A percentile compares a stretch with the other conserved stretches of the same genome.
Evolutionary conservation across 2,888 invertebrate species (phyloP).

Genomic region (Macrosoma leucophasiata): DNA sequence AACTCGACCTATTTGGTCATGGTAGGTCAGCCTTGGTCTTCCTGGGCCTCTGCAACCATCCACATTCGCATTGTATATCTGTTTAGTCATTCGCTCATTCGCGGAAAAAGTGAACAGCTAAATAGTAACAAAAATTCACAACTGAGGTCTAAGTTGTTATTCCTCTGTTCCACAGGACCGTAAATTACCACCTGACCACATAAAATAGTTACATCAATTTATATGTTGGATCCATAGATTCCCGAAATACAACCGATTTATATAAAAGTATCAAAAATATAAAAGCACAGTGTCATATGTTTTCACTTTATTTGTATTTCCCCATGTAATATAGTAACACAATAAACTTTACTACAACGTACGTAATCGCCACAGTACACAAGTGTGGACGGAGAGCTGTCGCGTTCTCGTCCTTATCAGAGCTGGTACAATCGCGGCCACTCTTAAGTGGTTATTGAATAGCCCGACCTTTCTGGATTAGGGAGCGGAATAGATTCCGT

Average conservation of each 20-base stretch:
- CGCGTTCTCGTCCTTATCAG: constrained; percentile 43
- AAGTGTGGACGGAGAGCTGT: constrained; percentile 25
- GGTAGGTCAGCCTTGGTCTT: too few species aligned
- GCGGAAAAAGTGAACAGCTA: too few species aligned
- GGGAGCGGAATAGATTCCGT: constrained; percentile 49
- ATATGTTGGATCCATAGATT: constrained; percentile 1
- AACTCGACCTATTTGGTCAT: too few species aligned
- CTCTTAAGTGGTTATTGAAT: constrained; percentile 68
- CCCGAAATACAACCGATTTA: constrained; percentile 4
- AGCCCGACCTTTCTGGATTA: constrained; percentile 66
- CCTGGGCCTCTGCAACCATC: too few species aligned
- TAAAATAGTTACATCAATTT: too few species aligned
- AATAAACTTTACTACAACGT: not conserved
- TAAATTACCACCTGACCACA: too few species aligned
- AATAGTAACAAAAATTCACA: too few species aligned
- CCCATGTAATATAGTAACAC: too few species aligned
- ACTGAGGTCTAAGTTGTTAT: too few species aligned
- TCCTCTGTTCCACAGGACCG: too few species aligned
- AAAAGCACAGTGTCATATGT: not conserved
- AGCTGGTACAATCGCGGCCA: constrained; percentile 46
- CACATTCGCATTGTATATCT: too few species aligned
- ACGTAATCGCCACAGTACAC: constrained; percentile 10
- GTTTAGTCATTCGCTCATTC: too few species aligned
- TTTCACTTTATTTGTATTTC: constrained; percentile 2
- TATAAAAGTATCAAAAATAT: constrained; percentile 3